These are phyloP conservation scores for Drosophila subquinaria DNA, from an alignment of 2,888 invertebrate genomes.

Conservation along the genomic window DNA sequence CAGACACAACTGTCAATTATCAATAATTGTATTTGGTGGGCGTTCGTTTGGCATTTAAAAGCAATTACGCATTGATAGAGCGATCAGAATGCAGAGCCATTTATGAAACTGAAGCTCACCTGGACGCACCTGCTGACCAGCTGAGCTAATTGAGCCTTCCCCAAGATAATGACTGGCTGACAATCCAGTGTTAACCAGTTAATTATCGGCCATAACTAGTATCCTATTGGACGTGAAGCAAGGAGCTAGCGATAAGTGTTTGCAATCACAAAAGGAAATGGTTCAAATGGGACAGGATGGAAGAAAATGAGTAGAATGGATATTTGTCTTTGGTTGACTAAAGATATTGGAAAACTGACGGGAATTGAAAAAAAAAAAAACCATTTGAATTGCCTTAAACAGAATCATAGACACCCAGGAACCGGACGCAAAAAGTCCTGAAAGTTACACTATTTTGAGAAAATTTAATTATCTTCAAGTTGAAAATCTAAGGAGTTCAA, in stretches of 20 bases:
- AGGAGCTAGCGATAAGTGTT: conserved; percentile 1
- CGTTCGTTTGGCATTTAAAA: conserved; percentile 52
- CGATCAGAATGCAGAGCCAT: conserved; percentile 22
- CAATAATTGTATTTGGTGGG: conserved; percentile 59
- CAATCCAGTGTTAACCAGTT: conserved; percentile 11
- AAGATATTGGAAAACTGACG: too few species aligned
- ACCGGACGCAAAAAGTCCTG: too few species aligned
- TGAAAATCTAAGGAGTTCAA: too few species aligned
- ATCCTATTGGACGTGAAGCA: not conserved
- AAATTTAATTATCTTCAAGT: too few species aligned
- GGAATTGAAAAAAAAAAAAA: too few species aligned
- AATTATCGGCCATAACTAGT: not conserved
- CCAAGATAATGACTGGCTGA: conserved; percentile 14
- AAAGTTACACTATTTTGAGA: too few species aligned
- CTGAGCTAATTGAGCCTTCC: conserved; percentile 32
- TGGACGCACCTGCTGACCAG: conserved; percentile 41
- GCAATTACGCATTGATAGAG: conserved; percentile 63
- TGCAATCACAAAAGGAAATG: not conserved
- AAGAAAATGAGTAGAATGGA: too few species aligned
- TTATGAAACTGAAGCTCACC: conserved; percentile 5
- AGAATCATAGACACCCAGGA: too few species aligned
- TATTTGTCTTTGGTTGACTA: too few species aligned
- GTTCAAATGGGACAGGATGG: not conserved
- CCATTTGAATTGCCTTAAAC: too few species aligned
- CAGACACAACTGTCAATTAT: conserved; percentile 40